Percentiles rank a stretch among this genome's conserved stretches.
These are phyloP conservation scores for Phortica magna DNA, from an alignment of 2,888 invertebrate species.

Conservation along the genomic window DNA sequence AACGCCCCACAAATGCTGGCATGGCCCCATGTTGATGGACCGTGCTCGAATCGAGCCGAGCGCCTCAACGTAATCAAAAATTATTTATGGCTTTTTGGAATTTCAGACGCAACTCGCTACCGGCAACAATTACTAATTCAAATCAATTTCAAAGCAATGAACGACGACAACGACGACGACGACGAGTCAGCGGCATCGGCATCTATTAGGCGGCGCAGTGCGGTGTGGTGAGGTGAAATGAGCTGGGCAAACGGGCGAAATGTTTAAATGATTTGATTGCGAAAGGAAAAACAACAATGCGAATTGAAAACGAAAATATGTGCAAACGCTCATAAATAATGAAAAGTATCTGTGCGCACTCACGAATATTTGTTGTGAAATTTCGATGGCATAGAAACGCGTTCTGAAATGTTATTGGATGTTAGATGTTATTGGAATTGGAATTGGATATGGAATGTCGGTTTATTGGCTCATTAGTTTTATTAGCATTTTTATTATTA, in stretches of 20 bases:
- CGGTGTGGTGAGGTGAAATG: too few species aligned
- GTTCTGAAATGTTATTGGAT: neutral
- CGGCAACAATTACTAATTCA: slow-evolving; percentile 58
- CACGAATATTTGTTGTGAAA: neutral
- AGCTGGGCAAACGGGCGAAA: neutral
- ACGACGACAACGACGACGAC: neutral
- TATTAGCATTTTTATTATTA: neutral
- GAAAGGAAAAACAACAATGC: too few species aligned
- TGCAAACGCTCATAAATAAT: slow-evolving; percentile 24
- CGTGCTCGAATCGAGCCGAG: neutral
- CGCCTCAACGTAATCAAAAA: slow-evolving; percentile 44
- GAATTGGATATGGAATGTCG: too few species aligned
- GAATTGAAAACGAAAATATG: neutral
- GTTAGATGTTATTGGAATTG: too few species aligned
- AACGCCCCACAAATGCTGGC: too few species aligned
- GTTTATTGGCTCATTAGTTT: neutral
- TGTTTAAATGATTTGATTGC: slow-evolving; percentile 9
- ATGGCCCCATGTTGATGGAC: too few species aligned
- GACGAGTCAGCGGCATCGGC: neutral
- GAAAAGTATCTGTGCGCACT: neutral
- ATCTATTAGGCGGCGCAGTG: neutral
- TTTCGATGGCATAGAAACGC: neutral
- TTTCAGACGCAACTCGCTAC: slow-evolving; percentile 64
- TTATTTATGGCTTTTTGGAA: slow-evolving; percentile 73
- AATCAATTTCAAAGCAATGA: slow-evolving; percentile 6